These are phyloP conservation scores for Liasis olivaceus DNA, from an alignment of 2,797 vertebrate genomes.

Conservation along the genomic window DNA sequence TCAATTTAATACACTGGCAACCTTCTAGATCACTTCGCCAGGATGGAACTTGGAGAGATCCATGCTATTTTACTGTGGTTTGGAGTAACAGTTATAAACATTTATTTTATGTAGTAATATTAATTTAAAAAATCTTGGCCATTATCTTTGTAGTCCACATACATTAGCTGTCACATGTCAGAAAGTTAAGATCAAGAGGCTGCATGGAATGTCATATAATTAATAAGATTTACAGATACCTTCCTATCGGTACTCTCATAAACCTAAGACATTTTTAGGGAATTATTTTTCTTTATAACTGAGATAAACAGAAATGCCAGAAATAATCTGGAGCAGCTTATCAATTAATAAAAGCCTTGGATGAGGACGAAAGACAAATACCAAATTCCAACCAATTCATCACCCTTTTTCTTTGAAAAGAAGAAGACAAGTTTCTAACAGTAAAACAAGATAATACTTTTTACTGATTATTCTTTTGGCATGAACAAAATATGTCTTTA, in stretches of 20 bases:
- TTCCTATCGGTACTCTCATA: conserved; percentile 75
- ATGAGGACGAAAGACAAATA: conserved; percentile 78
- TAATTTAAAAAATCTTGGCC: neutral
- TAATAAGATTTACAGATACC: conserved; percentile 51
- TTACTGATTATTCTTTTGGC: conserved; percentile 25
- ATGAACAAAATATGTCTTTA: neutral
- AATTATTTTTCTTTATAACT: conserved; percentile 67
- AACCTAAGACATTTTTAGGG: conserved; percentile 71
- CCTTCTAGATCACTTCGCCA: neutral
- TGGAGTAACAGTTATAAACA: neutral
- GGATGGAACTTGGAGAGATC: neutral
- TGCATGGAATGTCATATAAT: neutral
- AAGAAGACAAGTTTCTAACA: conserved; percentile 44
- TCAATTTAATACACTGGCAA: neutral
- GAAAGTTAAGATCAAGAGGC: conserved; percentile 45
- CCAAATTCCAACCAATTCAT: conserved; percentile 69
- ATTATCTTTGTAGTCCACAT: conserved; percentile 38
- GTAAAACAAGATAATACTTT: conserved; percentile 51
- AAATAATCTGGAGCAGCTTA: conserved; percentile 72
- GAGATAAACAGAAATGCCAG: conserved; percentile 83
- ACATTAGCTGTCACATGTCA: conserved; percentile 36
- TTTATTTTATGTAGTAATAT: neutral
- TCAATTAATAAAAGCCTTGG: conserved; percentile 75
- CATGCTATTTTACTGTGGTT: neutral
- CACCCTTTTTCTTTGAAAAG: conserved; percentile 31